Evolutionary conservation across 2,888 invertebrate species (phyloP), one percentile per base, ranked within the genome.

Genomic region (Parthenolecanium corni): DNA sequence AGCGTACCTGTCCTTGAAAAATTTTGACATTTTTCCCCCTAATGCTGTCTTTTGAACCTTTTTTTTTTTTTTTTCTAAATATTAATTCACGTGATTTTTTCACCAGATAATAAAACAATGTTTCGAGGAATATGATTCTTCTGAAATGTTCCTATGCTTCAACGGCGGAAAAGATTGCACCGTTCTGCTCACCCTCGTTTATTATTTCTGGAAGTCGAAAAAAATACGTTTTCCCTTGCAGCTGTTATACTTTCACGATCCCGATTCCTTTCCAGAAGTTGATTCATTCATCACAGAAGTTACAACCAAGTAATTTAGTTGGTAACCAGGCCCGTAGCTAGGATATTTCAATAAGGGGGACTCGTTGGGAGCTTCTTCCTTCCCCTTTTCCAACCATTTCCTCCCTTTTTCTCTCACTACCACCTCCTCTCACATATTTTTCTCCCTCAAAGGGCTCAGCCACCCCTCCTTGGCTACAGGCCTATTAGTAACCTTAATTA

Each of bases 101-200:
- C 76, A 76, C 42, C 73, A 87, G 83, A 73, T 81, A 65, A 76
- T 86, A 61, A 75, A 77, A 70, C 72, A 81, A 71, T 81, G 83
- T 65, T 79, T 84, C 68, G 72, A 76, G 51, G 71, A 76, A 54
- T 90, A 82, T 73, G 77, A 80, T n/a, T 72, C 83, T 20, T 79
- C 85, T 62, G 85, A 91, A 73, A 77, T 93, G 16, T 91, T 92
- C 70, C 72, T 98, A 31, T 88, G 93, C 24, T 98, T 97, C 74
- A 98, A 98, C 73, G 98, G 98, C 3, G 98, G 98, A 1, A 98
- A 98, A 77, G 98, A 98, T 76, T 97, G 97, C 72, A 96, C 96
- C 0, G 91, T 86, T 0, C 78, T 97, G 14, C 76, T 98, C 40
- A 86, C 91, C 73, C 73, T 92, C 66, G 74, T 78, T 12, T 74